A percentile compares a stretch with the other conserved stretches of the same genome.
These are phyloP conservation scores for Craterocephalus amniculus DNA, from an alignment of 2,797 vertebrate genomes.

Conservation along the genomic window DNA sequence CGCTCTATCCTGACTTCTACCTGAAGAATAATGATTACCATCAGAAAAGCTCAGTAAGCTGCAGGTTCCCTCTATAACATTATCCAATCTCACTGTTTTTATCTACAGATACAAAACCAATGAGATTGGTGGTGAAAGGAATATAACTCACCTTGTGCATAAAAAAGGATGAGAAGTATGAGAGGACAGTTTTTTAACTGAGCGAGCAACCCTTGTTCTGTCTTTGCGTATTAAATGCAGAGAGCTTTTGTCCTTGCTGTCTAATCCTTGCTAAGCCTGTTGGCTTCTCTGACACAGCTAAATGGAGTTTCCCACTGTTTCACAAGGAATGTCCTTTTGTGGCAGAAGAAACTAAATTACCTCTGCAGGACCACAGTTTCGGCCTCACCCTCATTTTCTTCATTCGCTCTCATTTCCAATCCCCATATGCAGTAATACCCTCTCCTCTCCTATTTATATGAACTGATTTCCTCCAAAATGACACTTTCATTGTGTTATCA, in stretches of 20 bases:
- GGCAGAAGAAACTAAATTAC: conserved; percentile 46
- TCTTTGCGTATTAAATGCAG: conserved; percentile 34
- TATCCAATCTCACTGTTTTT: too few species aligned
- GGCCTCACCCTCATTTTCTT: conserved; percentile 11
- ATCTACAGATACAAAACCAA: not conserved
- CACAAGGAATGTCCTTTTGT: conserved; percentile 52
- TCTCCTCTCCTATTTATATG: conserved; percentile 7
- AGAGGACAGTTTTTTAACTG: conserved; percentile 38
- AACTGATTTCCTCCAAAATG: conserved; percentile 26
- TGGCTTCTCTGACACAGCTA: conserved; percentile 38
- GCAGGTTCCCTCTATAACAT: not conserved
- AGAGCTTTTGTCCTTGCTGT: conserved; percentile 32
- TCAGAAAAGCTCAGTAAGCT: not conserved
- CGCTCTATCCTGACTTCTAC: not conserved
- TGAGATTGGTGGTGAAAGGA: conserved; percentile 14
- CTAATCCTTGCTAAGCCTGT: conserved; percentile 55
- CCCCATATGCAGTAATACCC: not conserved
- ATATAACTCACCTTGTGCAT: not conserved
- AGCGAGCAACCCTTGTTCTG: conserved; percentile 19
- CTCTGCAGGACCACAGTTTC: conserved; percentile 4
- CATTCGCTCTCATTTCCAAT: conserved; percentile 13
- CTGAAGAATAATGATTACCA: not conserved
- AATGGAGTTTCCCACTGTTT: conserved; percentile 51
- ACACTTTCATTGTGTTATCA: not conserved
- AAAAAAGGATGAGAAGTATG: conserved; percentile 7